These are phyloP conservation scores for Montipora foliosa DNA, from an alignment of 64 coral and sea anemone species.

Conservation along the genomic window DNA sequence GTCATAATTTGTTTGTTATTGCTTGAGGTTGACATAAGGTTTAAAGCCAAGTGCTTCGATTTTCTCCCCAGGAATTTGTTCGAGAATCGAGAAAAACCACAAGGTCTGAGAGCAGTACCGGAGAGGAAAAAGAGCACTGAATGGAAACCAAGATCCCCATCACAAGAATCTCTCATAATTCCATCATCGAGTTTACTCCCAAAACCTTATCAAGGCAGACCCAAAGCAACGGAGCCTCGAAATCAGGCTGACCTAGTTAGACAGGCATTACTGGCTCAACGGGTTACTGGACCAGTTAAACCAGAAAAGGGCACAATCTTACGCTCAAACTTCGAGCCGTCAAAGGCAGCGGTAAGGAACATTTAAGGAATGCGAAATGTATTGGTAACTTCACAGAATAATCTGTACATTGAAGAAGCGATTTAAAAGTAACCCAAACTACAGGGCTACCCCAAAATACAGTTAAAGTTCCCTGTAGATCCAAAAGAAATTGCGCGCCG, in stretches of 20 bases:
- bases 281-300: constrained; percentile 22
- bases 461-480: no score
- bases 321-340: background rate
- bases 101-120: background rate
- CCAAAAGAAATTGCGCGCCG: no score
- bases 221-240: constrained; percentile 28
- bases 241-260: constrained; percentile 42
- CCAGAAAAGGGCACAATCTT: background rate
- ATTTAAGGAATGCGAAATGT: background rate
- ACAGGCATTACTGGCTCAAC: constrained; percentile 10
- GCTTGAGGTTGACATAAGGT: no score
- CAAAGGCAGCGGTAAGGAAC: background rate
- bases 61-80: constrained; percentile 8
- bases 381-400: background rate
- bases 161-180: background rate
- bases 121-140: constrained; percentile 11
- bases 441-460: no score
- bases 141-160: constrained; percentile 2
- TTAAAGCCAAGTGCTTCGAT: no score
- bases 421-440: no score
- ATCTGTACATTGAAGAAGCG: no score
- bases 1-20: no score
- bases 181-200: background rate
- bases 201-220: background rate
- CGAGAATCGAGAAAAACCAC: constrained; percentile 30